Percentiles rank a stretch among this genome's conserved stretches.
Evolutionary conservation across 1,140 invertebrate species (phyloP).

Genomic region (Aphaenogaster floridana): DNA sequence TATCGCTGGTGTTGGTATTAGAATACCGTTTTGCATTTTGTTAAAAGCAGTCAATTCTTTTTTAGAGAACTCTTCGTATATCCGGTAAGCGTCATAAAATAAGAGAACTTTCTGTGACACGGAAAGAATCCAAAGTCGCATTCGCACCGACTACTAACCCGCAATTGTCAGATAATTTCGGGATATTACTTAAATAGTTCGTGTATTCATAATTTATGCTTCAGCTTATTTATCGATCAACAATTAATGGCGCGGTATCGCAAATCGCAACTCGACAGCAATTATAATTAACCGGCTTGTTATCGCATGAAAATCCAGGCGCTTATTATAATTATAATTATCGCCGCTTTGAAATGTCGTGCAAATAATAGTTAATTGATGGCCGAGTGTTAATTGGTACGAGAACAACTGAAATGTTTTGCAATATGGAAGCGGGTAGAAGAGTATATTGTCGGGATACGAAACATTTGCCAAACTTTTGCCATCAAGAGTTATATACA

Average conservation of each 20-base stretch:
- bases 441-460: not conserved
- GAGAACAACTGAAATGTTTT: slow-evolving; percentile 7
- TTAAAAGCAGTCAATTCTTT: slow-evolving; percentile 23
- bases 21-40: slow-evolving; percentile 2
- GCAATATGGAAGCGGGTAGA: not conserved
- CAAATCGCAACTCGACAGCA: not conserved
- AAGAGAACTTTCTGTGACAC: not conserved
- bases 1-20: slow-evolving; percentile 1
- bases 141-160: not conserved
- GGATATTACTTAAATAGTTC: slow-evolving; percentile 14
- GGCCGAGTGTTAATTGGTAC: slow-evolving; percentile 6
- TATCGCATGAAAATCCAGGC: not conserved
- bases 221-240: not conserved
- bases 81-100: not conserved
- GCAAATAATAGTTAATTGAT: not conserved
- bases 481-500: not conserved
- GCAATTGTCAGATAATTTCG: not conserved
- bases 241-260: slow-evolving; percentile 20
- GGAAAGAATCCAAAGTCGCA: not conserved
- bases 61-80: not conserved
- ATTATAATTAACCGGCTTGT: slow-evolving; percentile 18
- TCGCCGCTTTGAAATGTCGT: not conserved
- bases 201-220: slow-evolving; percentile 21
- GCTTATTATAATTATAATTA: slow-evolving; percentile 24
- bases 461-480: not conserved